Percentiles rank a stretch among this genome's conserved stretches.
Evolutionary conservation across 1,140 invertebrate genomes (phyloP).

Genomic region (Trissolcus basalis): DNA sequence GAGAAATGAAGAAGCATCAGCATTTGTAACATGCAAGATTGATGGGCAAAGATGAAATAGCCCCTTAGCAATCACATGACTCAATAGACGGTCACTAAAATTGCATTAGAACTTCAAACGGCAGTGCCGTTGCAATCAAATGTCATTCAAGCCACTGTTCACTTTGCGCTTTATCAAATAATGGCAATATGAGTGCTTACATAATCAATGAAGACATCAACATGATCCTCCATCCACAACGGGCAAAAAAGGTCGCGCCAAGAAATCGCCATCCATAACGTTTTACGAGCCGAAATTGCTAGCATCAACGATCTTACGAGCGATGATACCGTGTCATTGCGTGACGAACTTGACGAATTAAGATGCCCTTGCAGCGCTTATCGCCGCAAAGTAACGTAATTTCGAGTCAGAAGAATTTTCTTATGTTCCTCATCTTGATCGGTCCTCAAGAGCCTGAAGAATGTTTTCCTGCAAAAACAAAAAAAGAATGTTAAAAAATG

Average conservation of each 20-base stretch:
- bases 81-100: constrained; percentile 23
- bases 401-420: no score
- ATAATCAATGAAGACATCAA: constrained; percentile 42
- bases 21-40: constrained; percentile 26
- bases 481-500: no score
- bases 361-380: constrained; percentile 9
- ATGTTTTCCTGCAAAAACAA: no score
- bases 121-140: constrained; percentile 30
- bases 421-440: no score
- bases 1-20: no score
- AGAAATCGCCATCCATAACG: constrained; percentile 20
- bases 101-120: constrained; percentile 32
- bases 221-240: constrained; percentile 10
- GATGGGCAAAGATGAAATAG: constrained; percentile 42
- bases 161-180: constrained; percentile 27
- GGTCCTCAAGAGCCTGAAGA: no score
- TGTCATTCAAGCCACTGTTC: constrained; percentile 22
- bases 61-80: constrained; percentile 6
- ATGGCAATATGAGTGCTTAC: constrained; percentile 10
- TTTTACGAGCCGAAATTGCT: constrained; percentile 46
- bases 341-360: constrained; percentile 32
- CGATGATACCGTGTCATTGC: constrained; percentile 22
- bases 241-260: constrained; percentile 14
- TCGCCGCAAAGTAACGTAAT: constrained; percentile 28
- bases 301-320: constrained; percentile 22